Evolutionary conservation across 1,140 invertebrate genomes (phyloP), one percentile per base, ranked within the genome.

Genomic region (Drosophila ironensis): DNA sequence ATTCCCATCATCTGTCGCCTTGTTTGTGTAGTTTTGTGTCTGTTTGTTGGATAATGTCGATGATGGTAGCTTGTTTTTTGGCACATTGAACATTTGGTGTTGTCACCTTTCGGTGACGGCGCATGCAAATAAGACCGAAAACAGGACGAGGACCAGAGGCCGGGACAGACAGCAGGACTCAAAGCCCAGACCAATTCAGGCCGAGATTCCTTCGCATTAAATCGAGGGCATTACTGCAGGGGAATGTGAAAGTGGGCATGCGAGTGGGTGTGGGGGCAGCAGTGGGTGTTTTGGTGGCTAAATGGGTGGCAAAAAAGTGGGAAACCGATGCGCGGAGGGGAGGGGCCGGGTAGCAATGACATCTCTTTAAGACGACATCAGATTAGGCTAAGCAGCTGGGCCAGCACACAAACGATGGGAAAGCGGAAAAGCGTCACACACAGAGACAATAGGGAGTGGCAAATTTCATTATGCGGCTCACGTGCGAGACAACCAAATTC

Each of bases 401-500:
- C 81, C 54, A 61, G 74, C 56, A 40, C 72, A 69, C 28, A 54
- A 24, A 54, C 38, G 2, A 27, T n/a, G 25, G 25, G 45, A 52
- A 28, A 57, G 19, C 30, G 5, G 30, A 45, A 42, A 33, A 47
- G 30, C 47, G 38, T 30, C 22, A 56, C 42, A 40, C 33, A 59
- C 3, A 22, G 45, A 38, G 44, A 76, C 51, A 71, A 69, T 72
- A 72, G 72, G 75, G 75, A 81, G 82, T 81, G 72, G 75, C 56
- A 63, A 72, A 76, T 77, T 87, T 87, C 70, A 74, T 87, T 87
- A 87, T 87, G 82, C 82, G 53, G 76, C 82, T 87, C 82, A 87
- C 82, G 82, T 87, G 82, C 82, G 77, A 87, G 82, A 87, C 82
- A 87, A 87, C 82, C 82, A 87, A 87, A 87, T 87, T 87, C 82